Base-by-base conservation (phyloP, 2,888 invertebrate genomes). In the Pediacus dermestoides region DNA sequence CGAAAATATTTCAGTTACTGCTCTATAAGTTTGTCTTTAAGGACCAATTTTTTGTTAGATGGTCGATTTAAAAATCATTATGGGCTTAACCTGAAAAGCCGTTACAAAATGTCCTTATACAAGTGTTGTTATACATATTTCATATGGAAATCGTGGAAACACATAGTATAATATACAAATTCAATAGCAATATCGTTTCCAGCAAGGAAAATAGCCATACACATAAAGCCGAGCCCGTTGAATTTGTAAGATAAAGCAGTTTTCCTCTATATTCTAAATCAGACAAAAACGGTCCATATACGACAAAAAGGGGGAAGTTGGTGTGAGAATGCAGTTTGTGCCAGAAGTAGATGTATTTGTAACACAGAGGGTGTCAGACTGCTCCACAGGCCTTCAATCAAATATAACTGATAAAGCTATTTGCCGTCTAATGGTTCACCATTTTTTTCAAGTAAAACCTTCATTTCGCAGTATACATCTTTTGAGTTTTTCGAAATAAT, bases 151-250 rank as follows among this genome's bases (percentile, higher is more conserved):
- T n/a, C n/a, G n/a, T n/a, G n/a, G n/a, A n/a, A n/a, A n/a, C n/a
- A n/a, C n/a, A n/a, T n/a, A 23, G 10, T 23, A 10, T 23, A 23
- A 23, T 23, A 23, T 23, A 23, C 23, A 23, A 23, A 23, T 23
- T 23, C 23, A 23, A 23, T 36, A 10, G 13, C 28, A 10, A 15
- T 36, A 30, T 21, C 21, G 11, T 13, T 22, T n/a, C 11, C n/a
- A 10, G 10, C 30, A 21, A 30, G 8, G 30, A 28, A 21, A 21
- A 30, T 18, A 7, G 21, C 18, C 15, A 6, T 8, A 13, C 15
- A 35, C 27, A 10, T 27, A 35, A 35, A 27, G 16, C n/a, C 14
- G 27, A 12, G 15, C 18, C 9, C 22, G 9, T 16, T 30, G 30
- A 23, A 25, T 9, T 4, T n/a, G n/a, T 11, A 27, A 35, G 30